Evolutionary conservation across 2,797 vertebrate genomes (phyloP).

Genomic region (Pseudochaenichthys georgianus): DNA sequence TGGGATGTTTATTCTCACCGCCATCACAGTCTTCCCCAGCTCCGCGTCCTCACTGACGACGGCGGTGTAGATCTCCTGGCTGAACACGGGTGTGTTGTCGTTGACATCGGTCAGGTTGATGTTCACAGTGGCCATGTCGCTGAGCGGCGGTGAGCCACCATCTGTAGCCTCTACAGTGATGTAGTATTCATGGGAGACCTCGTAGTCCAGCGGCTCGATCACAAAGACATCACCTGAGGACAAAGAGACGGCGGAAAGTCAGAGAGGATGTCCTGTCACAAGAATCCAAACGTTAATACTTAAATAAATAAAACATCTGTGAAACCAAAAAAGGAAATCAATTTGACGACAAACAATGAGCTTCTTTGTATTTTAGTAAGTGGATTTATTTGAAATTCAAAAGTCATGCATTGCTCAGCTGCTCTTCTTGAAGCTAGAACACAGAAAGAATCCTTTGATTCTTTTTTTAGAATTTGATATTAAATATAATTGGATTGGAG

Average conservation of each 20-base stretch:
- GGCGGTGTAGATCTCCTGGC: constrained; percentile 91
- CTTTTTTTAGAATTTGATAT: background rate
- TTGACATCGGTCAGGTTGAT: constrained; percentile 97
- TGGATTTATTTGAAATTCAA: constrained; percentile 35
- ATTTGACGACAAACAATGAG: background rate
- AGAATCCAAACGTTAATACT: background rate
- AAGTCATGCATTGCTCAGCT: background rate
- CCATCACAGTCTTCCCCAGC: constrained; percentile 89
- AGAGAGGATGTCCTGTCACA: constrained; percentile 2
- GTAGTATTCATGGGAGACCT: constrained; percentile 93
- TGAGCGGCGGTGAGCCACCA: constrained; percentile 92
- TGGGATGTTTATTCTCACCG: constrained; percentile 73
- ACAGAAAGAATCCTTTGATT: too few relatives aligned
- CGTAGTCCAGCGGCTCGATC: constrained; percentile 93
- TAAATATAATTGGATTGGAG: background rate
- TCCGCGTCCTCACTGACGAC: constrained; percentile 93
- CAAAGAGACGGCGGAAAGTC: background rate
- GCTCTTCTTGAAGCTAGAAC: too few relatives aligned
- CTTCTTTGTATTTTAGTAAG: background rate
- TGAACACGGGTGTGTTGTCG: constrained; percentile 93
- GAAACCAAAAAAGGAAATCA: background rate
- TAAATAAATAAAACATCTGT: background rate
- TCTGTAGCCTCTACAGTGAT: constrained; percentile 95
- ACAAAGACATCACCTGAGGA: constrained; percentile 92
- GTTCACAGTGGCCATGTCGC: constrained; percentile 94